phyloP scores from a whole-genome alignment of 2,888 invertebrate species.

The Ethmia dodecea region DNA sequence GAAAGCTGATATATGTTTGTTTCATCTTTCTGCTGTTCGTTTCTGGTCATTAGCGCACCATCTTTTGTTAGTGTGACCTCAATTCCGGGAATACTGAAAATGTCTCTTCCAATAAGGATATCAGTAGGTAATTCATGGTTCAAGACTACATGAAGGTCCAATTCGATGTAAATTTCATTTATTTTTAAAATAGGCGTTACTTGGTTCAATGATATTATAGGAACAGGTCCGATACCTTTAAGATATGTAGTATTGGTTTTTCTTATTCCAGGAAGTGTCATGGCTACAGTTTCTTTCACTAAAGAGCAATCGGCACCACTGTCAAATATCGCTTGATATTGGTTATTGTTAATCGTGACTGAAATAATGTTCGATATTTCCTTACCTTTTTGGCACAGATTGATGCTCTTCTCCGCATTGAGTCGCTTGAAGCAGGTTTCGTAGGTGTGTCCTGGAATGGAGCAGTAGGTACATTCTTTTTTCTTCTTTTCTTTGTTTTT shows the following conservation, averaged over 20 bases:
- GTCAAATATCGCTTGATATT: slow-evolving; percentile 3
- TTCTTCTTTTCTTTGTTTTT: not conserved
- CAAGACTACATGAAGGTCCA: slow-evolving; percentile 1
- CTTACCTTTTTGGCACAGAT: slow-evolving; percentile 2
- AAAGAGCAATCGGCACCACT: slow-evolving; percentile 7
- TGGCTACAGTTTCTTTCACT: slow-evolving; percentile 2
- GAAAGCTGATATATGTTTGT: not conserved
- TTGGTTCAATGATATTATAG: not conserved
- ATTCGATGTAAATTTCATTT: not conserved
- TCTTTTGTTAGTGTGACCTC: slow-evolving; percentile 1
- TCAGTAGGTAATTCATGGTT: slow-evolving; percentile 4
- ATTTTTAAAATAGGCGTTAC: not conserved
- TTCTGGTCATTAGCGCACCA: not conserved
- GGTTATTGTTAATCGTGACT: not conserved
- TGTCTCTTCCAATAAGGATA: slow-evolving; percentile 3
- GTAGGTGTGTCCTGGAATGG: slow-evolving; percentile 5
- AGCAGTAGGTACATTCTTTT: slow-evolving; percentile 1
- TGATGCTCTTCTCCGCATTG: slow-evolving; percentile 2
- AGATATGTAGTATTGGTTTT: not conserved
- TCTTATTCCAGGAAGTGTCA: slow-evolving; percentile 2
- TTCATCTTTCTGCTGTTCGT: not conserved
- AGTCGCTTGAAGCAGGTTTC: slow-evolving; percentile 6
- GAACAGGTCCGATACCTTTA: slow-evolving; percentile 1
- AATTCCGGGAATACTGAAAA: slow-evolving; percentile 2
- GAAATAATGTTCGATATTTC: not conserved